Conservation (phyloP, 2,888 invertebrate genomes). For the Maniola hyperantus region DNA sequence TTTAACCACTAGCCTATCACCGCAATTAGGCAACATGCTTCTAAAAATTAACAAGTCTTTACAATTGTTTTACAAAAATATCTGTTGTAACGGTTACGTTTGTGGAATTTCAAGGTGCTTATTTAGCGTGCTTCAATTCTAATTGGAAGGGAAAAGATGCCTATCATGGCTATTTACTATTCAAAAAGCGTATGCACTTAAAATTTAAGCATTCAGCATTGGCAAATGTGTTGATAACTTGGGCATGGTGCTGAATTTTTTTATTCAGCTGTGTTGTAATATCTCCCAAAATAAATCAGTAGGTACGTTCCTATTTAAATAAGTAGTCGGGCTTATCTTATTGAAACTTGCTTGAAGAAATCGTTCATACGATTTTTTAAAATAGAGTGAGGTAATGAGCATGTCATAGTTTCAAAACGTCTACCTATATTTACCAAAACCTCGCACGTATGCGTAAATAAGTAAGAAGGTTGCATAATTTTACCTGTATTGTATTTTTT, state of each 20-base stretch:
- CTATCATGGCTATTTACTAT: not conserved
- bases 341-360: too few relatives aligned
- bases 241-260: conserved; percentile 3
- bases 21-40: not conserved
- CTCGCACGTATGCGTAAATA: too few relatives aligned
- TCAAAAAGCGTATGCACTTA: not conserved
- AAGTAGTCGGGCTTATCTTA: too few relatives aligned
- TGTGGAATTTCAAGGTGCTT: conserved; percentile 1
- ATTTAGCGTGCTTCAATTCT: conserved; percentile 1
- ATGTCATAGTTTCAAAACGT: too few relatives aligned
- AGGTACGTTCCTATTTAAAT: too few relatives aligned
- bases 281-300: not conserved
- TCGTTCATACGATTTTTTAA: too few relatives aligned
- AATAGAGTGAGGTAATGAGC: too few relatives aligned
- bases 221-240: conserved; percentile 3
- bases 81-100: not conserved
- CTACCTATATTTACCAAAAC: too few relatives aligned
- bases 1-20: not conserved
- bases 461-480: too few relatives aligned
- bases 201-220: conserved; percentile 9
- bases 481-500: too few relatives aligned
- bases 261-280: not conserved
- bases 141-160: conserved; percentile 1
- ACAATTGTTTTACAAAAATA: conserved; percentile 7
- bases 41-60: not conserved